These are phyloP conservation scores for Streptopelia turtur DNA, from an alignment of 2,797 vertebrate genomes.

Conservation along the genomic window DNA sequence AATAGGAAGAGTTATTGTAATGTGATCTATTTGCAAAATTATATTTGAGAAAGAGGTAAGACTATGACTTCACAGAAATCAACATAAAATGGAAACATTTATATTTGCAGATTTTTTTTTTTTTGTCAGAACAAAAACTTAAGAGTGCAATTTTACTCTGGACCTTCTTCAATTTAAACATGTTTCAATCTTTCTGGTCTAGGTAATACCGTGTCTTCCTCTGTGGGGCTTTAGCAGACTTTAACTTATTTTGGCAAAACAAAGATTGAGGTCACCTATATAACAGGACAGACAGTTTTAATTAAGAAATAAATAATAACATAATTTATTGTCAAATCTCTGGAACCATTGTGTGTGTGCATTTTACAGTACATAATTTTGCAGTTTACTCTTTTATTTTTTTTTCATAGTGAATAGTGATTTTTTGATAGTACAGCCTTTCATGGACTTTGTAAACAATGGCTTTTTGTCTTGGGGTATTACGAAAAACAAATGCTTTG, in stretches of 20 bases:
- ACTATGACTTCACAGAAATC: neutral
- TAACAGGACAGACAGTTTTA: neutral
- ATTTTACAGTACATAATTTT: neutral
- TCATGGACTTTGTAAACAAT: neutral
- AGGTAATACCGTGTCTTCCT: neutral
- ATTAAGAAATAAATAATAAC: neutral
- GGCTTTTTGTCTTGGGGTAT: fast-evolving
- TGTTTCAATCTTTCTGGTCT: neutral
- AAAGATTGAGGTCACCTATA: neutral
- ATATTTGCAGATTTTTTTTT: neutral
- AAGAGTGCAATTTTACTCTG: neutral
- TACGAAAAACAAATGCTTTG: neutral
- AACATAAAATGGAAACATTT: neutral
- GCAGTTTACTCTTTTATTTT: neutral
- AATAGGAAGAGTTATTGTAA: neutral
- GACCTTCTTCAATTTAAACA: neutral
- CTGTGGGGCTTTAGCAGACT: neutral
- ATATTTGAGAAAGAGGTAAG: neutral
- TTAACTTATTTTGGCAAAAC: neutral
- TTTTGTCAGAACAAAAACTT: neutral
- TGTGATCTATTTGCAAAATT: neutral
- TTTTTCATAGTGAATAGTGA: neutral
- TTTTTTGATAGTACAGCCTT: neutral
- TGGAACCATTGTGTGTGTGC: neutral
- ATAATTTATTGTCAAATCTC: neutral